Evolutionary conservation across 2,888 invertebrate species (phyloP), one percentile per base, ranked within the genome.

Genomic region (Norana najaformis): DNA sequence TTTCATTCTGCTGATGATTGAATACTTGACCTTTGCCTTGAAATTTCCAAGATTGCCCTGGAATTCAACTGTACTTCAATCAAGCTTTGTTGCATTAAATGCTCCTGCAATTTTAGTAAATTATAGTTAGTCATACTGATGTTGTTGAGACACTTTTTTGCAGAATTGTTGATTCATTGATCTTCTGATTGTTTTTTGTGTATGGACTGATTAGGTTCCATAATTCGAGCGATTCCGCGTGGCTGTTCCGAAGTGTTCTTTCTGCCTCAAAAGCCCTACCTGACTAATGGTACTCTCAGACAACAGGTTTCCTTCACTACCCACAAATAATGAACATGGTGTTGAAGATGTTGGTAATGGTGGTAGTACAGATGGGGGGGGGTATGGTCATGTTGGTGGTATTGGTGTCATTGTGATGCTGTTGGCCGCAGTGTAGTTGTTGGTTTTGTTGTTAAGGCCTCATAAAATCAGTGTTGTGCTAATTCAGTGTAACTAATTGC

Each of bases 231-330:
- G 35, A 35, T 85, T 85, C 23, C 85, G 20, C 85, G 85, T 23
- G 11, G 36, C 36, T 36, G 20, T 85, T 85, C 85, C 18, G 93
- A 94, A 53, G 94, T 96, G n/a, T 93, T 96, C 90, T 96, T 95
- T 93, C 93, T 96, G 30, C 96, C 96, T 30, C 96, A 96, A 93
- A 95, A 95, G 91, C 95, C 96, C 0, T 96, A 96, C 92, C 95
- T 96, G 90, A 96, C 96, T 34, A 95, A 95, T 93, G 96, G 96
- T 35, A 92, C 95, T n/a, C 93, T 96, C 0, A 92, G 95, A 89
- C 95, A 96, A 92, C 96, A 96, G 95, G 95, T 95, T 85, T 85
- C 85, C 35, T 37, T 36, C 35, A 85, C 20, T 85, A 23, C 35
- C 16, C 16, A 36, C 18, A 36, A 85, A 85, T 85, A 85, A 85